Base-by-base conservation (phyloP, 2,113 vertebrate genomes). In the Ciconia stormi region DNA sequence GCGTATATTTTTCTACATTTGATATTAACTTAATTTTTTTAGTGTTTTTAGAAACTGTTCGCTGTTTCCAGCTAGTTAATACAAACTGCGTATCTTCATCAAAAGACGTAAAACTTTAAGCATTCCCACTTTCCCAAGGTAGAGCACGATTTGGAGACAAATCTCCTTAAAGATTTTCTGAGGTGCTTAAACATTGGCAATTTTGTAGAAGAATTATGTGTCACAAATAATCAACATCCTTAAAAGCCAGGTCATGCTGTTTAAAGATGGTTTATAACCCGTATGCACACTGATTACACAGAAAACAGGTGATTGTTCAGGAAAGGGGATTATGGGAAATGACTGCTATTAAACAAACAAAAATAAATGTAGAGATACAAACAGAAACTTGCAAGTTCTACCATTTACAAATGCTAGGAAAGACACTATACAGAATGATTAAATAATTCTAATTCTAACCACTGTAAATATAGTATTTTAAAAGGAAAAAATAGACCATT, bases 1-100 rank as follows among this genome's bases (percentile, higher is more conserved):
- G 10, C 0, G 0, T 9, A 2, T 7, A 3, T 25, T 71, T 77
- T 53, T n/a, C 44, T 30, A 1, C 8, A 40, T 16, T 67, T 44
- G 36, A 13, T 13, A 34, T 10, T 38, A 52, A 58, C 14, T 73
- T 22, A 6, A 21, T 16, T 30, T 23, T 32, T 61, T 73, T 5
- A n/a, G 16, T 12, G 40, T 23, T 67, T 70, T 71, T 58, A 62
- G 55, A 66, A 61, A 69, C 3, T 6, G 10, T 25, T 67, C n/a
- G 13, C 17, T 30, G 7, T 29, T 50, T 78, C 46, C 42, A 58
- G 36, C 14, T 83, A 17, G 21, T 32, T 70, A 42, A 61, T 36
- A 40, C 10, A 69, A 90, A 53, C 6, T 40, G n/a, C 11, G 1
- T 2, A 11, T 59, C 47, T 44, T 63, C 69, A 71, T 40, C 46